These are phyloP conservation scores for Threskiornis aethiopicus DNA, from an alignment of 2,797 vertebrate species.

Conservation along the genomic window DNA sequence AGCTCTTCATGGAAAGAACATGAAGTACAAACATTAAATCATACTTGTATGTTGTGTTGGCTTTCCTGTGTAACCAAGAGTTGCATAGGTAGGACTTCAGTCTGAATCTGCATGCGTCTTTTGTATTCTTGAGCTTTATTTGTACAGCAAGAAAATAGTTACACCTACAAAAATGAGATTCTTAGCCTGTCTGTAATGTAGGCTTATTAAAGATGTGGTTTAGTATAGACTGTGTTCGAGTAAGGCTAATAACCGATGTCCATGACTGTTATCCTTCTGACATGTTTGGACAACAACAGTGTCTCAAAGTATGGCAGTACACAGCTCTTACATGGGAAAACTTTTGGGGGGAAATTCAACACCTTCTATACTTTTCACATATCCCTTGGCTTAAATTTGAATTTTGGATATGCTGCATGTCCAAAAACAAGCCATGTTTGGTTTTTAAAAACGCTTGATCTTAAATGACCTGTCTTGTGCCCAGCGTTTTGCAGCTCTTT, in stretches of 20 bases:
- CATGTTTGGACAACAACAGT: background rate
- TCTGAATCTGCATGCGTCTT: background rate
- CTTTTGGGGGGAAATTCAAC: background rate
- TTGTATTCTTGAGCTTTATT: background rate
- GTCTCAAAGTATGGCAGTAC: background rate
- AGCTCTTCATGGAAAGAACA: background rate
- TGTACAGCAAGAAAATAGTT: background rate
- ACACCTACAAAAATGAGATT: background rate
- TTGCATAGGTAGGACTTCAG: background rate
- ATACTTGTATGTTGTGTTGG: background rate
- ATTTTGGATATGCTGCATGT: background rate
- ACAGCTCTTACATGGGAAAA: background rate
- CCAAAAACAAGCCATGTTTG: background rate
- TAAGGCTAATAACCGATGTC: background rate
- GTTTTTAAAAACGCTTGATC: background rate
- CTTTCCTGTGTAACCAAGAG: background rate
- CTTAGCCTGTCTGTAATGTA: background rate
- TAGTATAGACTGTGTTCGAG: background rate
- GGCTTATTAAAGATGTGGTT: background rate
- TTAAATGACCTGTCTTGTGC: background rate
- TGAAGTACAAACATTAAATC: background rate
- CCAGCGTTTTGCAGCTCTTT: background rate
- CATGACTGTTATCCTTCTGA: fast-evolving
- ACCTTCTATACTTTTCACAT: background rate
- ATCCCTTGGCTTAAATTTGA: background rate